These are phyloP conservation scores for Cyprinella venusta DNA, from an alignment of 2,797 vertebrate species.

Conservation along the genomic window DNA sequence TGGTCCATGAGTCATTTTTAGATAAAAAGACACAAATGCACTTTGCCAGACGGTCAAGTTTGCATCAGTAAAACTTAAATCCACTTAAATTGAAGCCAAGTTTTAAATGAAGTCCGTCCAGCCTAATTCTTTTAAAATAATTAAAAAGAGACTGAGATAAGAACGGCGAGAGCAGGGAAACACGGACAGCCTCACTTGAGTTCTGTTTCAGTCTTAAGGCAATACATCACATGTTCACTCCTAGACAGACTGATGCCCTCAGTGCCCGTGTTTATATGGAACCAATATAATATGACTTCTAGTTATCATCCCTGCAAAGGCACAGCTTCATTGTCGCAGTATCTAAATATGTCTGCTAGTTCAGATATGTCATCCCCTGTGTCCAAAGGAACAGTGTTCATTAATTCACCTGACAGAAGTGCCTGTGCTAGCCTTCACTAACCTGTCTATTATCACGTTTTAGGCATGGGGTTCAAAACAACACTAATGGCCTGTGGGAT, in stretches of 20 bases:
- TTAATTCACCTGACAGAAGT: conserved; percentile 51
- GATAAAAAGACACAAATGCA: conserved; percentile 8
- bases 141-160: conserved; percentile 52
- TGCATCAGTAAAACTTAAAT: conserved; percentile 25
- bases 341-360: conserved; percentile 53
- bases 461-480: conserved; percentile 69
- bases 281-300: conserved; percentile 33
- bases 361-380: conserved; percentile 56
- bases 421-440: conserved; percentile 51
- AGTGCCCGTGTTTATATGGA: conserved; percentile 26
- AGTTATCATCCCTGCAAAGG: conserved; percentile 16
- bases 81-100: conserved; percentile 28
- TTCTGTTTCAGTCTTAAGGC: neutral
- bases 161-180: neutral
- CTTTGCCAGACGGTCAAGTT: conserved; percentile 8
- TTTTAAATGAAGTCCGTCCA: conserved; percentile 43
- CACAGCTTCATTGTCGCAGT: conserved; percentile 52
- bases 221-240: neutral
- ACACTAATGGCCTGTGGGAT: conserved; percentile 69
- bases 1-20: conserved; percentile 31
- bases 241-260: conserved; percentile 8
- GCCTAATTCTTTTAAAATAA: conserved; percentile 54
- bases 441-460: conserved; percentile 69
- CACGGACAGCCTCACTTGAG: neutral
- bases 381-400: conserved; percentile 55